Evolutionary conservation across 2,113 vertebrate species (phyloP), one percentile per base, ranked within the genome.

Genomic region (Nesogale talazaci): DNA sequence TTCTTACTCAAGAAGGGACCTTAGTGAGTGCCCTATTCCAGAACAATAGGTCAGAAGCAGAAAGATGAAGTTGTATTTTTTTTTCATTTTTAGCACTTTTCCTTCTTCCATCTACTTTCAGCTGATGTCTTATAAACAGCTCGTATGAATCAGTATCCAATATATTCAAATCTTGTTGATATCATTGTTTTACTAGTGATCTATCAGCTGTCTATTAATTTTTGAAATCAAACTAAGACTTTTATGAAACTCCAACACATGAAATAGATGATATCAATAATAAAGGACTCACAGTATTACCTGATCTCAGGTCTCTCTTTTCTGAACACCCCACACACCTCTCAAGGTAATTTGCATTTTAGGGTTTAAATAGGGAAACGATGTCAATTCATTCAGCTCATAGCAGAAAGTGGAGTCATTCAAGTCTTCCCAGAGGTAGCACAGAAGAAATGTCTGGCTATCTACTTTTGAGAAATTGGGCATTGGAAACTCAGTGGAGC

Each of bases 261-360:
- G 5, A 23, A 36, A 31, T 36, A 93, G 38, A 56, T 38, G 46
- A 67, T n/a, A n/a, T 16, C 16, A 3, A 8, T 23, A 20, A 61
- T 40, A 15, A 15, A 56, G 46, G 46, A 52, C 46, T 52, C 46
- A 52, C 10, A 52, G 6, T 5, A 17, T 61, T 2, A 46, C 1
- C 9, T 29, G 4, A 31, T 34, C 19, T 76, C 67, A 1, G 6
- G 3, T 25, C 9, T 40, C 20, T 3, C 6, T 83, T 23, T 29
- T 25, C 36, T 4, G 0, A 0, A 3, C 7, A 3, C 9, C 29
- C 10, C 1, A 46, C 1, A 11, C 74, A 16, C 14, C 27, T n/a
- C 59, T 2, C 7, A 36, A 46, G 46, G 38, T 19, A 29, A 19
- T 36, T 79, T 25, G 80, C 69, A 89, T 83, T 59, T 17, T 15